A percentile compares a stretch with the other conserved stretches of the same genome.
These are phyloP conservation scores for Contarinia nasturtii DNA, from an alignment of 1,140 invertebrate genomes.

Conservation along the genomic window DNA sequence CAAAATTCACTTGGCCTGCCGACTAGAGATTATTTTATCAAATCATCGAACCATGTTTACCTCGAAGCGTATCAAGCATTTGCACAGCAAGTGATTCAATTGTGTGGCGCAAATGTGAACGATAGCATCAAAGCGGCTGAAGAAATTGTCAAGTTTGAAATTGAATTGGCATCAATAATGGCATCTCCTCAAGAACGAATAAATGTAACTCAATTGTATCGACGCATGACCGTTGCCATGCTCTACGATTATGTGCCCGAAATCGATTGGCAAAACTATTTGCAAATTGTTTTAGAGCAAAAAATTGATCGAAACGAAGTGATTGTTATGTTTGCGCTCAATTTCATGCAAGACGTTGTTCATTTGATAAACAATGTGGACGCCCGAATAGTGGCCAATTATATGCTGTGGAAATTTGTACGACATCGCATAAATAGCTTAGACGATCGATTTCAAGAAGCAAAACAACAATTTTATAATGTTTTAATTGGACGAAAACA, in stretches of 20 bases:
- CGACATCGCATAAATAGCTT: slow-evolving; percentile 70
- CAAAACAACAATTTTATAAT: slow-evolving; percentile 48
- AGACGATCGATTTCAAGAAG: slow-evolving; percentile 53
- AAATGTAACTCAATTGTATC: slow-evolving; percentile 63
- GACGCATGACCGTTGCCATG: slow-evolving; percentile 51
- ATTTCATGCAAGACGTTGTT: slow-evolving; percentile 24
- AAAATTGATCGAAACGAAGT: slow-evolving; percentile 32
- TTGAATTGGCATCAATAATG: slow-evolving; percentile 43
- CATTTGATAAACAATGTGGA: slow-evolving; percentile 25
- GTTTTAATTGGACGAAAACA: slow-evolving; percentile 49
- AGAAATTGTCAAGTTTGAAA: slow-evolving; percentile 69
- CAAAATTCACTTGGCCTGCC: slow-evolving; percentile 73
- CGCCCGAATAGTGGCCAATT: slow-evolving; percentile 38
- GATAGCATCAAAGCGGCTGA: slow-evolving; percentile 41
- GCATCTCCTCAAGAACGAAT: slow-evolving; percentile 57
- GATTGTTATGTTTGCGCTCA: slow-evolving; percentile 2
- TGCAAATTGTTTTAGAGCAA: slow-evolving; percentile 53
- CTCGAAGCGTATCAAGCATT: slow-evolving; percentile 61
- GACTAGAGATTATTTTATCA: slow-evolving; percentile 67
- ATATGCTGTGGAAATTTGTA: slow-evolving; percentile 54
- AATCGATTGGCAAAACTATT: slow-evolving; percentile 57
- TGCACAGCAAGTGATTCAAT: slow-evolving; percentile 43
- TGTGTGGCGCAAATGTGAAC: slow-evolving; percentile 40
- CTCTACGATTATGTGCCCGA: slow-evolving; percentile 47
- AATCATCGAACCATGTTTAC: slow-evolving; percentile 43